Base-by-base conservation (phyloP, 2,113 vertebrate genomes). In the Pseudonaja textilis region DNA sequence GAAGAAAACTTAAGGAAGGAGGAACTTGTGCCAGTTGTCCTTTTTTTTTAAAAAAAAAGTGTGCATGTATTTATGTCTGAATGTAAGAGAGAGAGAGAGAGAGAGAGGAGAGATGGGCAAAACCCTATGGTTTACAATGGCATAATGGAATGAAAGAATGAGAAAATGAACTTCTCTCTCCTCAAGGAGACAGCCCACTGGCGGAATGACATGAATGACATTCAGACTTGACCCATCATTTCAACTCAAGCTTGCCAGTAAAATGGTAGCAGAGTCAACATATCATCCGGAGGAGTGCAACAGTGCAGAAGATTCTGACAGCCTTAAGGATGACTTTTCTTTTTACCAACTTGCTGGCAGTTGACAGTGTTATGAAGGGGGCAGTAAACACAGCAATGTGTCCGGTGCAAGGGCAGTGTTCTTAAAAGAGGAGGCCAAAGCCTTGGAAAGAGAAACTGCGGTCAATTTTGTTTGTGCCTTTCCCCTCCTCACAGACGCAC, bases 251-350 rank as follows among this genome's bases (percentile, higher is more conserved):
- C 96, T 96, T 96, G 94, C 95, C 95, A 96, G 95, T 96, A 94
- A 95, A 97, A 88, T 90, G 96, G 96, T 94, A 97, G 96, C 95
- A 95, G 95, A 95, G 95, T 94, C 92, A 93, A 95, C 96, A 95
- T 94, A 92, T 97, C 94, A 90, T 93, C 2, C 42, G 93, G 96
- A 95, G 92, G 94, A 94, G 96, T 95, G 97, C 96, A 95, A 93
- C 93, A 91, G 96, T 93, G 97, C 96, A 94, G 97, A 97, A 97
- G 97, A 96, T 95, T 95, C 96, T 97, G 96, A 97, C 96, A 96
- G 97, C 95, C 93, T 93, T 91, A 89, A 93, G 94, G 95, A 96
- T 93, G 95, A 95, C 95, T 93, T 95, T 94, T 96, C 95, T 96
- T 93, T 93, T 96, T 95, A 95, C 94, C 95, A 95, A 89, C 91